phyloP scores from a whole-genome alignment of 1,140 invertebrate species.

The Leguminivora glycinivorella region DNA sequence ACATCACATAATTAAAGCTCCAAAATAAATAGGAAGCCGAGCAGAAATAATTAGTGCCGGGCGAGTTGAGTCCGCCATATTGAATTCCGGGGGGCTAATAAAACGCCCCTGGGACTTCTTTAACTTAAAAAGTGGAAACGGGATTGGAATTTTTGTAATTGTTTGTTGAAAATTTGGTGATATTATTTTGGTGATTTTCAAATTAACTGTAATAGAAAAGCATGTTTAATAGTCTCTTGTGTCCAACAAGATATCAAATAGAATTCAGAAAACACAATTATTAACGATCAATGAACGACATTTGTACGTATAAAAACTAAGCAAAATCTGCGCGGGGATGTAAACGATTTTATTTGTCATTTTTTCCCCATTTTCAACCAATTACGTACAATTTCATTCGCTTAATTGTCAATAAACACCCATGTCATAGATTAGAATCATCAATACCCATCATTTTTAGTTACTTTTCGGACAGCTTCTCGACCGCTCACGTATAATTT shows the following conservation, averaged over 20 bases:
- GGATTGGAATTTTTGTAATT: not conserved
- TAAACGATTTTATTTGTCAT: too few relatives aligned
- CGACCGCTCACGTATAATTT: not conserved
- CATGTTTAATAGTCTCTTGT: too few relatives aligned
- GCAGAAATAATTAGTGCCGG: conserved; percentile 18
- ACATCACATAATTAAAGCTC: conserved; percentile 8
- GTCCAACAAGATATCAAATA: too few relatives aligned
- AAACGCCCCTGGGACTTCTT: not conserved
- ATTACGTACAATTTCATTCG: too few relatives aligned
- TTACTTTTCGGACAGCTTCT: not conserved
- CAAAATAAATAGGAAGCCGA: conserved; percentile 13
- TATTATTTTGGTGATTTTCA: too few relatives aligned
- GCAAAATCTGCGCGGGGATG: too few relatives aligned
- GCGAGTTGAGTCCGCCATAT: conserved; percentile 18
- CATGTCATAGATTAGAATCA: not conserved
- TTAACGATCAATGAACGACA: too few relatives aligned
- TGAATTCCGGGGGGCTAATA: conserved; percentile 20
- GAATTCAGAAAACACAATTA: too few relatives aligned
- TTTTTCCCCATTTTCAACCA: too few relatives aligned
- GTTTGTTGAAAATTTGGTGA: not conserved
- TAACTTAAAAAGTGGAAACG: conserved; percentile 12
- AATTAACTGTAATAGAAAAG: too few relatives aligned
- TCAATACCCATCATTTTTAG: not conserved
- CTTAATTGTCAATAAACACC: not conserved
- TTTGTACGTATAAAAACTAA: too few relatives aligned